Conservation (phyloP, 2,888 invertebrate genomes). For the Zygaena filipendulae region DNA sequence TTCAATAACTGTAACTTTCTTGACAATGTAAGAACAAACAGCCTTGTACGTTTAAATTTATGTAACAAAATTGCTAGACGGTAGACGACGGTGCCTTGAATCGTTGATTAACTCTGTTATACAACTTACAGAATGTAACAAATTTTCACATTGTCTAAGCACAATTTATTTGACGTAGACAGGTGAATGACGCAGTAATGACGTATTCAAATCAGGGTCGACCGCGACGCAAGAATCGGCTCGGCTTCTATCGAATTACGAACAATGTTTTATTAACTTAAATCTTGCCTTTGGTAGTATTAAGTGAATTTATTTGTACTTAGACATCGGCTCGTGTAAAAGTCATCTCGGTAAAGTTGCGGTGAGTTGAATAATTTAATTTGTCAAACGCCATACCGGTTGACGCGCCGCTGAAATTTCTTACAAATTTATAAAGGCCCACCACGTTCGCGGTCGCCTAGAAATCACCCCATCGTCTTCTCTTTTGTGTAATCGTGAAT, state of each 20-base stretch:
- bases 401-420: constrained; percentile 63
- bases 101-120: no score
- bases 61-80: no score
- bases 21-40: no score
- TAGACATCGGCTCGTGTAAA: constrained; percentile 62
- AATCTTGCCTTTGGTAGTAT: constrained; percentile 61
- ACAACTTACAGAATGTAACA: no score
- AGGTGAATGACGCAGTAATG: no score
- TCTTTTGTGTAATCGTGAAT: constrained; percentile 55
- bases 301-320: constrained; percentile 69
- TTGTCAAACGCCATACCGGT: constrained; percentile 63
- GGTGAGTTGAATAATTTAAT: constrained; percentile 67
- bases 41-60: no score
- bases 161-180: no score
- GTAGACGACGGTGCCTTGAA: no score
- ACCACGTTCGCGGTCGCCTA: constrained; percentile 46
- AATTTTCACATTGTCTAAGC: constrained; percentile 1
- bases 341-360: constrained; percentile 67
- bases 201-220: constrained; percentile 57
- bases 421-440: constrained; percentile 49
- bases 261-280: constrained; percentile 66
- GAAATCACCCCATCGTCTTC: constrained; percentile 21
- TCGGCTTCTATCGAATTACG: constrained; percentile 54
- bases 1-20: no score
- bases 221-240: constrained; percentile 42